Percentiles rank a stretch among this genome's conserved stretches.
Conservation (phyloP, 2,888 invertebrate genomes). For the Andrena bicolor region DNA sequence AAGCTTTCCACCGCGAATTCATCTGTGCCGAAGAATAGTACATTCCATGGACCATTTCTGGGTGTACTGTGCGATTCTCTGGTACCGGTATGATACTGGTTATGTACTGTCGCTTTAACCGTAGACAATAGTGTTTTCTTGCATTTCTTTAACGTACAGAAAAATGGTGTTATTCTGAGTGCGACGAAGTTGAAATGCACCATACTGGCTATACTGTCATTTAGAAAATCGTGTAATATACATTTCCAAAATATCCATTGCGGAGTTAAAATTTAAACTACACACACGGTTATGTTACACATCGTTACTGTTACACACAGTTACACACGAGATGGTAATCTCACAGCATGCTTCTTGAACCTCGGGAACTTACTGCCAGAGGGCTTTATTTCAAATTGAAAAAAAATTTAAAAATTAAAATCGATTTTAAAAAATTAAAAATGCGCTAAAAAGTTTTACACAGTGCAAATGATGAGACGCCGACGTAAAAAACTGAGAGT, state of each 20-base stretch:
- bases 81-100: background rate
- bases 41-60: constrained; percentile 85
- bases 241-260: background rate
- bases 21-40: constrained; percentile 96
- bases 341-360: background rate
- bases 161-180: background rate
- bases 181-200: background rate
- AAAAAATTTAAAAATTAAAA: too few relatives aligned
- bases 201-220: constrained; percentile 14
- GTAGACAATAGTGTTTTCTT: background rate
- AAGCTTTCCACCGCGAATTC: constrained; percentile 92
- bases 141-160: constrained; percentile 2
- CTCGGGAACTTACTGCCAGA: background rate
- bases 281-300: constrained; percentile 12
- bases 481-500: too few relatives aligned
- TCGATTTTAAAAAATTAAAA: too few relatives aligned
- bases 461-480: too few relatives aligned
- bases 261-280: background rate
- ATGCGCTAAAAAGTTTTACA: too few relatives aligned
- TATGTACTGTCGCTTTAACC: background rate
- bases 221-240: background rate
- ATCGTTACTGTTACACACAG: too few relatives aligned
- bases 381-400: background rate
- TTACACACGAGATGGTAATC: background rate
- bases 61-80: background rate